Base-by-base conservation (phyloP, 2,888 invertebrate genomes). In the Dysmachus trigonus region DNA sequence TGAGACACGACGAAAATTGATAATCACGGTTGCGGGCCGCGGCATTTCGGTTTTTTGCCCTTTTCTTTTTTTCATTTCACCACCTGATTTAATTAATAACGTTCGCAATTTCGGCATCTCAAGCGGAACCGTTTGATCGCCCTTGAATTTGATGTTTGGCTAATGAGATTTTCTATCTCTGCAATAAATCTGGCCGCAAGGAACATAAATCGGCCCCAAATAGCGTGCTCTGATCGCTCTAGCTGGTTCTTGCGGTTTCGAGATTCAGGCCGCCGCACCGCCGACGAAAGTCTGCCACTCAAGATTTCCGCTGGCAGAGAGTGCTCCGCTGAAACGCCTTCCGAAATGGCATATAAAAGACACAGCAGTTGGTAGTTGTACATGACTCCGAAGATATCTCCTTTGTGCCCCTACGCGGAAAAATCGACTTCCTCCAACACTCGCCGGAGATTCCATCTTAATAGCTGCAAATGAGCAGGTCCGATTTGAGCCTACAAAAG, bases 391-490 rank as follows among this genome's bases (percentile, higher is more conserved):
- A 22, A 62, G 27, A n/a, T n/a, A 22, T 38, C 30, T 15, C 18
- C 27, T 10, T 18, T 77, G 41, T n/a, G 15, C 15, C 10, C 41
- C 41, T 8, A 30, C 51, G 51, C 27, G 30, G 15, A 38, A 27
- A 38, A 15, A 10, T 8, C 27, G 8, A 22, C 79, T 79, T n/a
- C 15, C 6, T 38, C 31, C 79, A 79, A 38, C 18, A 18, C 35
- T n/a, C 38, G 35, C 0, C 8, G 41, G 7, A 51, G 22, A 79
- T 79, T 18, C 41, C 79, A 79, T 79, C 51, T 79, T 47, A 79
- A 79, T 79, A 51, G 79, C 51, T 79, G 51, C 18, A 79, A 79
- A 79, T 79, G 47, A 51, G 47, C 79, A 79, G 79, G 77, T 30
- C 33, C 41, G 7, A n/a, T n/a, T n/a, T n/a, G n/a, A 31, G 41